Conservation (phyloP, 2,113 vertebrate genomes). For the Elanus axillaris region DNA sequence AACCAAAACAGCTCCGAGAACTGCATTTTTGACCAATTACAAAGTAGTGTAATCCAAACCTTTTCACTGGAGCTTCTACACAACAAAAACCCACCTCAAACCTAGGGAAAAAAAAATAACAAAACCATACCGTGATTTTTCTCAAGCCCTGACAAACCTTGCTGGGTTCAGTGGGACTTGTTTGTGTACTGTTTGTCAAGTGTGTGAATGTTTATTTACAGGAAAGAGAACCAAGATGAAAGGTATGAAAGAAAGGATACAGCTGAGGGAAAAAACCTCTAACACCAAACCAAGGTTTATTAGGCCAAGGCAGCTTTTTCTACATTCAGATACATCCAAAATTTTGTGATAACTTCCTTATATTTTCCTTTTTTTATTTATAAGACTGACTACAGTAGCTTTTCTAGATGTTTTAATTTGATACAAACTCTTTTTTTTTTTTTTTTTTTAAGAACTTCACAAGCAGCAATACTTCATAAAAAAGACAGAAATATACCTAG, state of each 20-base stretch:
- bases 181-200: neutral
- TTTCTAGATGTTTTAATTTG: neutral
- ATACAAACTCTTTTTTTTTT: neutral
- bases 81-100: neutral
- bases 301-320: neutral
- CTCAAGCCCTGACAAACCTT: neutral
- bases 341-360: neutral
- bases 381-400: neutral
- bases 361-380: neutral
- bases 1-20: neutral
- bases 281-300: neutral
- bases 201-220: neutral
- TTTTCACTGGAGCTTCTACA: neutral
- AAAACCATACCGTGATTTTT: neutral
- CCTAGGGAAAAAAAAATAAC: neutral
- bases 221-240: neutral
- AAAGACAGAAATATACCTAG: neutral
- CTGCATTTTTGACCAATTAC: neutral
- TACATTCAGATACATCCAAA: neutral
- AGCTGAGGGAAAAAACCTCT: neutral
- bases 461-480: neutral
- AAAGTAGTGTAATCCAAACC: neutral
- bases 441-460: neutral
- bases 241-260: neutral
- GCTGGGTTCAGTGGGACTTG: neutral